Evolutionary conservation across 2,888 invertebrate species (phyloP), one percentile per base, ranked within the genome.

Genomic region (Machimus atricapillus): DNA sequence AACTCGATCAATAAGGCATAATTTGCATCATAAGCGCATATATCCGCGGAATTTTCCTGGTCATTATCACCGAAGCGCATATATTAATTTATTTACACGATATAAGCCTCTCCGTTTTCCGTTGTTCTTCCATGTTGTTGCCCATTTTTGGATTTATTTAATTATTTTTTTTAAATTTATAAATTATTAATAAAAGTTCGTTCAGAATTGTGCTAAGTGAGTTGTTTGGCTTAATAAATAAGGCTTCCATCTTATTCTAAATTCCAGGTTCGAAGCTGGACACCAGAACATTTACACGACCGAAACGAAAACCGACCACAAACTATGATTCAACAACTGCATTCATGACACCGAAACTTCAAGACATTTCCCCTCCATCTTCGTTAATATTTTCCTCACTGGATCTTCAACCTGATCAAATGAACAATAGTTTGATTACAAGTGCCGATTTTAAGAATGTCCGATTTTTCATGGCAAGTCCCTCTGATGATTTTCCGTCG

Each of bases 221-320:
- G 4, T 14, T 3, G 12, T 3, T 43, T 14, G 1, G 16, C 3
- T 16, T 46, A 46, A 4, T 19, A 27, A 66, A 27, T 12, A 66
- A 23, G 1, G 14, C 66, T 27, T 12, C 2, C 27, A 66, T 23
- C 23, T 23, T 66, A 5, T 23, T 66, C 4, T 19, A 12, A 23
- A 37, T 89, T 89, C 78, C 89, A 92, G 92, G 90, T 83, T 90
- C 91, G 88, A 92, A 91, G 90, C 89, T 91, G 87, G 92, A 92
- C 88, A 92, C 92, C 83, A 91, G 92, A 90, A 93, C 93, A 87
- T 93, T 92, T 88, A 93, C 93, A 87, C 90, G 93, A 85, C 91
- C 93, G 23, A 92, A 92, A 89, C 90, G 92, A 87, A 91, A 91
- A 90, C 89, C 90, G 81, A 89, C 90, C 88, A 90, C 66, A 66